Conservation (phyloP, 2,888 invertebrate species). For the Loripinus fragilis region DNA sequence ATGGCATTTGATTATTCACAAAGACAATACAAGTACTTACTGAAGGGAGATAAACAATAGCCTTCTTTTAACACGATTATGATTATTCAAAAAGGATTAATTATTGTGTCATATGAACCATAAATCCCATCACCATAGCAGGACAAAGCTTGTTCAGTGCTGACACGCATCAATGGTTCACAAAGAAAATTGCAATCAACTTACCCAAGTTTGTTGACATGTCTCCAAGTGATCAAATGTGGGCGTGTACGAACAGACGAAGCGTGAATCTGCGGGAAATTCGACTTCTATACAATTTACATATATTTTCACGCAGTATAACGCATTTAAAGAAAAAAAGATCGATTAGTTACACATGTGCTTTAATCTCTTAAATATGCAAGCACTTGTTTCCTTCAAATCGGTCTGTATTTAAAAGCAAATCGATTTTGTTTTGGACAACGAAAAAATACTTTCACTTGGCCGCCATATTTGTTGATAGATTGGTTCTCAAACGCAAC, state of each 20-base stretch:
- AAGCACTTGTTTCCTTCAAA: no score
- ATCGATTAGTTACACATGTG: no score
- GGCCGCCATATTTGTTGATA: no score
- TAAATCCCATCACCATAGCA: slow-evolving; percentile 63
- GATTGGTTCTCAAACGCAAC: no score
- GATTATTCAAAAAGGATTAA: slow-evolving; percentile 14
- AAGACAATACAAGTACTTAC: slow-evolving; percentile 14
- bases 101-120: neutral
- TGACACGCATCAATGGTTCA: slow-evolving; percentile 33
- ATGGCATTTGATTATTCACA: no score
- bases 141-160: slow-evolving; percentile 47
- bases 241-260: neutral
- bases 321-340: no score
- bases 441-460: no score
- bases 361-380: no score
- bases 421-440: no score
- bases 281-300: no score
- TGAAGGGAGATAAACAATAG: slow-evolving; percentile 18
- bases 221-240: slow-evolving; percentile 19
- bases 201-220: slow-evolving; percentile 15
- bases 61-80: slow-evolving; percentile 3
- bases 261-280: slow-evolving; percentile 7
- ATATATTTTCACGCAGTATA: no score
- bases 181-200: neutral
- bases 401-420: no score